phyloP scores from a whole-genome alignment of 2,888 invertebrate genomes.

The Pomacea canaliculata region DNA sequence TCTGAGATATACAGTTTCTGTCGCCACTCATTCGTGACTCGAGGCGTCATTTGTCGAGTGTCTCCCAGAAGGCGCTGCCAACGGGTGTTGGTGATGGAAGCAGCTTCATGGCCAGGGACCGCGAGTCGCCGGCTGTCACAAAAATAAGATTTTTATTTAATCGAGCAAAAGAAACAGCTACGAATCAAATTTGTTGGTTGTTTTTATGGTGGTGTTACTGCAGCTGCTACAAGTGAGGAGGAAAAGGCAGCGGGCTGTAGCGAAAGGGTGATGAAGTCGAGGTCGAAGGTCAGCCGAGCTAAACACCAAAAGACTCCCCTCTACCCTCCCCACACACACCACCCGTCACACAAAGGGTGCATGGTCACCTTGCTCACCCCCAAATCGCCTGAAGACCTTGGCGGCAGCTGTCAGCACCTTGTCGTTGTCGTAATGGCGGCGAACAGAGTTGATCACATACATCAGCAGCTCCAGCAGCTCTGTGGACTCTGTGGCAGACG shows the following conservation, averaged over 20 bases:
- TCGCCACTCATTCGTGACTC: no score
- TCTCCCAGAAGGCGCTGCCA: neutral
- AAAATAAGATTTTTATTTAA: neutral
- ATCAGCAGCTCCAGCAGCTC: constrained; percentile 15
- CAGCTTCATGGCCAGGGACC: neutral
- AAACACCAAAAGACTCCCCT: no score
- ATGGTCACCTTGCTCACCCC: neutral
- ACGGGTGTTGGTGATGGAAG: neutral
- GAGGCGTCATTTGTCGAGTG: neutral
- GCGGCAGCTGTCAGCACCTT: constrained; percentile 23
- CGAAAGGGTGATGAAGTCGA: no score
- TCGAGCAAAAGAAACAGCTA: no score
- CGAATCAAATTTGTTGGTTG: no score
- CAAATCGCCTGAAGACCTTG: constrained; percentile 23
- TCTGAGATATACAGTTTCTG: no score
- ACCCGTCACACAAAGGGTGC: no score
- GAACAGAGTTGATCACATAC: constrained; percentile 11
- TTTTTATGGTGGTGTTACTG: no score
- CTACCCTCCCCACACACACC: no score
- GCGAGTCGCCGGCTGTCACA: neutral
- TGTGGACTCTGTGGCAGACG: constrained; percentile 5
- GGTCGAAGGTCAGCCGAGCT: no score
- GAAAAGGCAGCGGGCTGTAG: no score
- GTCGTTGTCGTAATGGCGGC: constrained; percentile 24
- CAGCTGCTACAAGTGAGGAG: no score